These are phyloP conservation scores for Takifugu rubripes DNA, from an alignment of 2,797 vertebrate genomes.

Conservation along the genomic window DNA sequence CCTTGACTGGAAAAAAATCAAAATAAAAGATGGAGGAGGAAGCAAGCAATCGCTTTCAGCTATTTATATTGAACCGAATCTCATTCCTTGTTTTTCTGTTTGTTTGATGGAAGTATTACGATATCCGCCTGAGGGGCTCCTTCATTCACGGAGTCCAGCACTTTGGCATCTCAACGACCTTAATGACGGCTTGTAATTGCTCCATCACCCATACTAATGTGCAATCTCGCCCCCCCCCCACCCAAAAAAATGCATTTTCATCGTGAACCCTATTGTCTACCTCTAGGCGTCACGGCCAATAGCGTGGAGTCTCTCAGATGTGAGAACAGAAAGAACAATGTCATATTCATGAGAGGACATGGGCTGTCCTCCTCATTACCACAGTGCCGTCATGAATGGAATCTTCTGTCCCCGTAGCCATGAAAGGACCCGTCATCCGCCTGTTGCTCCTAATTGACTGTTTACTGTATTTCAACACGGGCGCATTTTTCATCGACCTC, in stretches of 20 bases:
- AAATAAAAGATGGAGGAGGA: background rate
- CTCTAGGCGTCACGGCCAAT: constrained; percentile 60
- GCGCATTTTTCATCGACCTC: constrained; percentile 47
- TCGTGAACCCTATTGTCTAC: constrained; percentile 53
- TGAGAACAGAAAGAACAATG: constrained; percentile 76
- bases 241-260: constrained; percentile 16
- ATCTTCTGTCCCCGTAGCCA: constrained; percentile 62
- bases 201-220: constrained; percentile 77
- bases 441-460: constrained; percentile 71
- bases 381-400: constrained; percentile 60
- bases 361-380: constrained; percentile 74
- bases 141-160: constrained; percentile 45
- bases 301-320: constrained; percentile 66
- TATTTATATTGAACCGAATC: background rate
- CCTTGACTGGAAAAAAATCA: background rate
- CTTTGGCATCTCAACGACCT: constrained; percentile 38
- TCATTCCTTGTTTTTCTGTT: constrained; percentile 15
- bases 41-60: constrained; percentile 5
- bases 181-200: constrained; percentile 72
- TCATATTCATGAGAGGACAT: constrained; percentile 78
- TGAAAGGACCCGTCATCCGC: constrained; percentile 69
- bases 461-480: constrained; percentile 60
- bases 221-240: constrained; percentile 47
- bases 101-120: constrained; percentile 10
- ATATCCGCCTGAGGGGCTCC: constrained; percentile 32